These are phyloP conservation scores for Clinocottus analis DNA, from an alignment of 2,113 vertebrate species.

Conservation along the genomic window DNA sequence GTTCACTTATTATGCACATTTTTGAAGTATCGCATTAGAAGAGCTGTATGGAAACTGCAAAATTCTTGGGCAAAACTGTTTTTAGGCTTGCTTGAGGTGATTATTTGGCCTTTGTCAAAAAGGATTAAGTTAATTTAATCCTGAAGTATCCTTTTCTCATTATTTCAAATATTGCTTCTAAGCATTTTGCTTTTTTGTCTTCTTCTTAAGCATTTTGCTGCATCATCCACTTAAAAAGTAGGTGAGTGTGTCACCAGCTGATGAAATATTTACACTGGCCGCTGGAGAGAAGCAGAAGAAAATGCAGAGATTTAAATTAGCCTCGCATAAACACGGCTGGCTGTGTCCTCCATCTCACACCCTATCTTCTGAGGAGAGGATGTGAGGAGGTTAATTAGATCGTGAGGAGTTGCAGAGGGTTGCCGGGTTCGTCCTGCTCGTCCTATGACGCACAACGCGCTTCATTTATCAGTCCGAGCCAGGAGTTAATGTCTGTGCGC, in stretches of 20 bases:
- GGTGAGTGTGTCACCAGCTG: conserved; percentile 58
- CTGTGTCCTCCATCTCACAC: not conserved
- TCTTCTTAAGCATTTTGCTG: conserved; percentile 18
- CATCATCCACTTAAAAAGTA: conserved; percentile 42
- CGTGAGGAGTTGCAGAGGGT: conserved; percentile 1
- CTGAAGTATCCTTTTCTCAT: not conserved
- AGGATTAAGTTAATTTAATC: not conserved
- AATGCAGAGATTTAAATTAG: conserved; percentile 16
- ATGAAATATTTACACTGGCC: conserved; percentile 65
- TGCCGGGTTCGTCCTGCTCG: conserved; percentile 32
- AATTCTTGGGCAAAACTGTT: no score
- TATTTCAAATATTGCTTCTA: not conserved
- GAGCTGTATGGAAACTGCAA: no score
- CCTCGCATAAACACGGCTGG: conserved; percentile 1
- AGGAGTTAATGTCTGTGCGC: conserved; percentile 20
- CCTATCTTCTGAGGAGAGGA: not conserved
- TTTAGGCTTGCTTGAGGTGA: no score
- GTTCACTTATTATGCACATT: not conserved
- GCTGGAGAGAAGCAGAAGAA: not conserved
- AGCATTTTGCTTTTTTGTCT: not conserved
- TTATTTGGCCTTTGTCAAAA: no score
- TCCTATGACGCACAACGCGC: conserved; percentile 39
- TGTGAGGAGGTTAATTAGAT: conserved; percentile 4
- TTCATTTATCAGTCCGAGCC: not conserved
- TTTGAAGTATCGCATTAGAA: not conserved